Conservation (phyloP, 2,797 vertebrate genomes). For the Cottoperca gobio region DNA sequence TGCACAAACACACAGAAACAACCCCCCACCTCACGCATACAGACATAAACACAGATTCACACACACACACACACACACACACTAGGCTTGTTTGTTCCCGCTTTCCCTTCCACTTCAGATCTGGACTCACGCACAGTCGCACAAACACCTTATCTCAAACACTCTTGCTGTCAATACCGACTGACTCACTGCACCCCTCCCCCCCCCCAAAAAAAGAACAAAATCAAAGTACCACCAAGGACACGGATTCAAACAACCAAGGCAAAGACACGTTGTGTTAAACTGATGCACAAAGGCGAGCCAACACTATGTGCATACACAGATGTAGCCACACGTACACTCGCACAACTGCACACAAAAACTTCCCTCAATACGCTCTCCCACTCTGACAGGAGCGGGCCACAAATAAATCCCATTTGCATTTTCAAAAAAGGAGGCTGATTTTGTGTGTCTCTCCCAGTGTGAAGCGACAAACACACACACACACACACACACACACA, state of each 20-base stretch:
- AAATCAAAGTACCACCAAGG: constrained; percentile 39
- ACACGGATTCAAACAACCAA: constrained; percentile 28
- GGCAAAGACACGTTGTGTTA: constrained; percentile 34
- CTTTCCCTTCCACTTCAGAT: constrained; percentile 18
- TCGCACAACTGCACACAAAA: constrained; percentile 53
- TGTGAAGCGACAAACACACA: constrained; percentile 41
- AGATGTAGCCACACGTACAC: constrained; percentile 28
- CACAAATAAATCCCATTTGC: constrained; percentile 81
- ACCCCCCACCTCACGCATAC: background rate
- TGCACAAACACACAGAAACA: background rate
- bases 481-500: constrained; percentile 12
- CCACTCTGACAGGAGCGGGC: constrained; percentile 68
- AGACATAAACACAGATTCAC: background rate
- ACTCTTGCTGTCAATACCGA: constrained; percentile 25
- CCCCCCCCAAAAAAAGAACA: background rate
- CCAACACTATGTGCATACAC: constrained; percentile 23
- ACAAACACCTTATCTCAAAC: constrained; percentile 18
- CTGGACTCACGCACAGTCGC: constrained; percentile 5
- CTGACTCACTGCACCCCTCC: constrained; percentile 7
- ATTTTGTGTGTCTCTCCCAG: constrained; percentile 59
- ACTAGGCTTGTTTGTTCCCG: constrained; percentile 25
- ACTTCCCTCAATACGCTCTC: constrained; percentile 64
- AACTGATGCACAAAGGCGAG: constrained; percentile 48
- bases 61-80: constrained; percentile 14
- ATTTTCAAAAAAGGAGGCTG: constrained; percentile 75